Base-by-base conservation (phyloP, 92 coral and sea anemone genomes). In the Porites lobata region DNA sequence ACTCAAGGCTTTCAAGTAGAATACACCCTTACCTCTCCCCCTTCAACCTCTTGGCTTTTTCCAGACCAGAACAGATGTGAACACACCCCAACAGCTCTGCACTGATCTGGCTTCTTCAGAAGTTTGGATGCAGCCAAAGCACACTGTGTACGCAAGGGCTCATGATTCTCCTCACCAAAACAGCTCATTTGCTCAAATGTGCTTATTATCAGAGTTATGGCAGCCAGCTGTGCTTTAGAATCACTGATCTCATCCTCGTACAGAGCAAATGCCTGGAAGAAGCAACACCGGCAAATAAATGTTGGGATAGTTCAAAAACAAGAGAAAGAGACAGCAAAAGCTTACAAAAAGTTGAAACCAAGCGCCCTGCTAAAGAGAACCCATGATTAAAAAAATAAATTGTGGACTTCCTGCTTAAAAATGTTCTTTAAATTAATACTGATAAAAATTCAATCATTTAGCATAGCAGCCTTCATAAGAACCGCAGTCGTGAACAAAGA, bases 1-100 rank as follows among this genome's bases (percentile, higher is more conserved):
- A 38, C 4, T 38, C 6, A 38, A 14, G 15, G 8, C 61, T 10
- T 18, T 15, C 6, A 51, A 81, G 20, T 22, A 50, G 24, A 11
- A 22, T 54, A n/a, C 24, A 24, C 47, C 12, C 89, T 68, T 85
- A 95, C 99, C 99, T 96, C 98, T 77, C 98, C 95, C 54, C 95
- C 98, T 53, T 97, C 99, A 20, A 87, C 90, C n/a, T 97, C 98
- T 21, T 92, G 87, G 84, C 98, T 94, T 76, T 94, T 98, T 59
- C 96, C 99, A 15, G 99, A 96, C 99, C 99, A 98, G 69, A 98
- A 98, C 83, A 98, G 92, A 82, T 98, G 99, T 21, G 99, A 98
- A 80, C 99, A 98, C 69, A 98, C 98, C 9, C 94, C 98, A 3
- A 98, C 99, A 29, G 99, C 98, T 19, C 99, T 96, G 75, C 99